Evolutionary conservation across 2,888 invertebrate genomes (phyloP).

Genomic region (Laspeyria flexula): DNA sequence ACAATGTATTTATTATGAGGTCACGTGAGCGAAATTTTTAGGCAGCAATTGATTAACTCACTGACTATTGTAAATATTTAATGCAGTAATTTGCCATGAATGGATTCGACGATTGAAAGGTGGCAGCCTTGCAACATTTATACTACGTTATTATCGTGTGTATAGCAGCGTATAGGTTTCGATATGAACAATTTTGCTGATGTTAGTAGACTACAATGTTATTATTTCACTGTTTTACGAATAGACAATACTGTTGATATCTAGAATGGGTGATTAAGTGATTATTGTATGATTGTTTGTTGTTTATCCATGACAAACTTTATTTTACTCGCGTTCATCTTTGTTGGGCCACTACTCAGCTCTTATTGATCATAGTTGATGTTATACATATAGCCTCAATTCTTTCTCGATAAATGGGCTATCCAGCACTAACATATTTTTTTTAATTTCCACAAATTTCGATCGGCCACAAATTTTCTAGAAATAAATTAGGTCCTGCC

Average conservation of each 20-base stretch:
- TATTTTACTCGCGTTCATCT: too few species aligned
- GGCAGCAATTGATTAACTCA: slow-evolving; percentile 2
- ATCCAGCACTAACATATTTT: too few species aligned
- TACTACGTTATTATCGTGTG: slow-evolving; percentile 44
- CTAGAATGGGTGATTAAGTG: slow-evolving; percentile 38
- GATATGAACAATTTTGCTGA: slow-evolving; percentile 60
- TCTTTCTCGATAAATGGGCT: too few species aligned
- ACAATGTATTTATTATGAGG: too few species aligned
- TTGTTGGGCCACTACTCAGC: too few species aligned
- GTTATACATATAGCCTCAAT: too few species aligned
- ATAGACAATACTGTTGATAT: slow-evolving; percentile 48
- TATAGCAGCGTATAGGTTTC: slow-evolving; percentile 28
- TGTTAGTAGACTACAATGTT: slow-evolving; percentile 57
- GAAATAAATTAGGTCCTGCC: too few species aligned
- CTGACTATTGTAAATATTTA: slow-evolving; percentile 36
- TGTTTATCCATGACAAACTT: too few species aligned
- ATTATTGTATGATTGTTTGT: slow-evolving; percentile 43
- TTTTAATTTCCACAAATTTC: too few species aligned
- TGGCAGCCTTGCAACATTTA: slow-evolving; percentile 48
- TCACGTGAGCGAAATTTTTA: too few species aligned
- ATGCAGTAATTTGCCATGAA: slow-evolving; percentile 49
- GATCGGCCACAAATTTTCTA: too few species aligned
- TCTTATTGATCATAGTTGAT: too few species aligned
- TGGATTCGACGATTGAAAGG: slow-evolving; percentile 45
- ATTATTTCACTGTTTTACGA: slow-evolving; percentile 53